phyloP scores from a whole-genome alignment of 2,888 invertebrate species.

The Antheraea yamamai region DNA sequence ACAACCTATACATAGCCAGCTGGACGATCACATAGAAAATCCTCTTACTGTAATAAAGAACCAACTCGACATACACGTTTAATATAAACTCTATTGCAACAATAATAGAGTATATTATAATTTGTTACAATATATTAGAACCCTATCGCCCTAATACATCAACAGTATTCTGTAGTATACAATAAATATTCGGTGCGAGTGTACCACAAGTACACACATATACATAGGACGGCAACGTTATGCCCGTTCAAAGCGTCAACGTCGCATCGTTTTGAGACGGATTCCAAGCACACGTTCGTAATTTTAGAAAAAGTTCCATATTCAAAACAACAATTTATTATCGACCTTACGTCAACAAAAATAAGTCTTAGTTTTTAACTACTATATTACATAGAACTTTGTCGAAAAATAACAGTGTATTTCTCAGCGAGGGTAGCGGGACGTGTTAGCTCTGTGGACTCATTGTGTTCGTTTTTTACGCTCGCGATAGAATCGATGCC shows the following conservation, averaged over 20 bases:
- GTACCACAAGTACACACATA: conserved; percentile 78
- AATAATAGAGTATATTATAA: conserved; percentile 50
- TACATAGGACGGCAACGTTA: conserved; percentile 57
- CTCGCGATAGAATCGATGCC: conserved; percentile 78
- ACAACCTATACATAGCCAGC: conserved; percentile 80
- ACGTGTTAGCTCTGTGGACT: conserved; percentile 65
- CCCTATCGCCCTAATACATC: conserved; percentile 70
- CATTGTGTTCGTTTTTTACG: conserved; percentile 77
- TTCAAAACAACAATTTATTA: conserved; percentile 17
- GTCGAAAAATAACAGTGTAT: conserved; percentile 39
- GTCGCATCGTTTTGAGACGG: conserved; percentile 66
- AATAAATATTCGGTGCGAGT: conserved; percentile 83
- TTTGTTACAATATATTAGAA: conserved; percentile 51
- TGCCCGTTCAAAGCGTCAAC: conserved; percentile 71
- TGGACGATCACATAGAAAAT: conserved; percentile 81
- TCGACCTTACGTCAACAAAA: conserved; percentile 19
- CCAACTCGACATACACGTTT: conserved; percentile 33
- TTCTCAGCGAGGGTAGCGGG: conserved; percentile 72
- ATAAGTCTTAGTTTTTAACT: conserved; percentile 40
- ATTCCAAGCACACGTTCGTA: conserved; percentile 69
- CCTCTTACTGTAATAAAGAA: conserved; percentile 52
- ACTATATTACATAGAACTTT: conserved; percentile 40
- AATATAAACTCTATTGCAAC: conserved; percentile 54
- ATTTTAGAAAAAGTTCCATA: conserved; percentile 56
- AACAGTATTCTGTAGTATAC: conserved; percentile 81